Evolutionary conservation across 2,797 vertebrate genomes (phyloP).

Genomic region (Masticophis lateralis): DNA sequence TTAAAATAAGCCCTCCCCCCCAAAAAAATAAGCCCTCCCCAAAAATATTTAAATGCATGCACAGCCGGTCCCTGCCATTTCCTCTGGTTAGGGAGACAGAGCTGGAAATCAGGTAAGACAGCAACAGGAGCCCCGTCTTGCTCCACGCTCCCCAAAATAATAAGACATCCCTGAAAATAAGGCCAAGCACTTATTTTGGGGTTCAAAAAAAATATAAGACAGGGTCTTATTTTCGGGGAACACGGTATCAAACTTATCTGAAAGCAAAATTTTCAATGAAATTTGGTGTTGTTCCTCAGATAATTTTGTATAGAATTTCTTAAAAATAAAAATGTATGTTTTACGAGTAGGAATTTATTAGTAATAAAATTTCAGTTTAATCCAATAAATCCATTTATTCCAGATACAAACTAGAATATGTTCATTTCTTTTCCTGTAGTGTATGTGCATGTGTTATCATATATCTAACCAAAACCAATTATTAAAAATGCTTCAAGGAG

Average conservation of each 20-base stretch:
- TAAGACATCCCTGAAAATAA: too few relatives aligned
- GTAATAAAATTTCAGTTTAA: neutral
- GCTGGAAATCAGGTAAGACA: too few relatives aligned
- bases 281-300: neutral
- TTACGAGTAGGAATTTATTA: neutral
- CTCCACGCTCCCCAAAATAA: too few relatives aligned
- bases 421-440: neutral
- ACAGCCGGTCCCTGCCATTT: too few relatives aligned
- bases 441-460: neutral
- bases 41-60: too few relatives aligned
- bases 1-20: too few relatives aligned
- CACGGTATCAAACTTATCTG: neutral
- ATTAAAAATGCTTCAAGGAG: neutral
- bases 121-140: too few relatives aligned
- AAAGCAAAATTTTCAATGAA: neutral
- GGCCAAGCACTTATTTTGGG: too few relatives aligned
- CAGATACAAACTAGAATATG: neutral
- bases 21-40: too few relatives aligned
- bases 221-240: too few relatives aligned
- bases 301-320: neutral
- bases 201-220: too few relatives aligned
- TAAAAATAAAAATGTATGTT: neutral
- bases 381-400: neutral
- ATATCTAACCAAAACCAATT: neutral
- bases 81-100: too few relatives aligned